phyloP scores from a whole-genome alignment of 2,888 invertebrate species.

The Tetheella fluctuosa region DNA sequence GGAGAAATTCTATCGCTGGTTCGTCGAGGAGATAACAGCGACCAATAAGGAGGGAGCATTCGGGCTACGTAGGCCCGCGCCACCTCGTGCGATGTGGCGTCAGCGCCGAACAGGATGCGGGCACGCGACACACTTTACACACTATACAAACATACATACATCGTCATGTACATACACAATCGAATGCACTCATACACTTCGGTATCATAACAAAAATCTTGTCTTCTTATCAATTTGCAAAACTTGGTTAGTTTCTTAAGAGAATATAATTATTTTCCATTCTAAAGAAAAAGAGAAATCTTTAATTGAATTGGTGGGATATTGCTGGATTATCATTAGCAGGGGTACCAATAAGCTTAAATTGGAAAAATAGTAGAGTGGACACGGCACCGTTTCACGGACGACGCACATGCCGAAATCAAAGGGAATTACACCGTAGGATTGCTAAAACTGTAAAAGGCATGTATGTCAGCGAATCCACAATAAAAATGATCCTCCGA shows the following conservation, averaged over 20 bases:
- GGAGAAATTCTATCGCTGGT: slow-evolving; percentile 79
- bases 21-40: slow-evolving; percentile 69
- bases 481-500: too few species aligned
- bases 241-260: neutral
- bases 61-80: slow-evolving; percentile 64
- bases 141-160: slow-evolving; percentile 24
- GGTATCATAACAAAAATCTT: slow-evolving; percentile 19
- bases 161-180: slow-evolving; percentile 27
- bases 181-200: slow-evolving; percentile 41
- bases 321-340: too few species aligned
- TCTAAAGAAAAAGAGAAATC: too few species aligned
- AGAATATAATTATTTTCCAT: too few species aligned
- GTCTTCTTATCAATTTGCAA: neutral
- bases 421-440: too few species aligned
- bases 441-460: too few species aligned
- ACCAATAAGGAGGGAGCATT: slow-evolving; percentile 72
- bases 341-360: too few species aligned
- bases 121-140: slow-evolving; percentile 65
- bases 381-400: too few species aligned
- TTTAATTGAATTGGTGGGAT: too few species aligned
- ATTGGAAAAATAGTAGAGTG: too few species aligned
- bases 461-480: too few species aligned
- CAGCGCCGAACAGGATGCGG: slow-evolving; percentile 77
- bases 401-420: too few species aligned
- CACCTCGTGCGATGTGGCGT: slow-evolving; percentile 78